Base-by-base conservation (phyloP, 2,888 invertebrate species). In the Mythimna impura region DNA sequence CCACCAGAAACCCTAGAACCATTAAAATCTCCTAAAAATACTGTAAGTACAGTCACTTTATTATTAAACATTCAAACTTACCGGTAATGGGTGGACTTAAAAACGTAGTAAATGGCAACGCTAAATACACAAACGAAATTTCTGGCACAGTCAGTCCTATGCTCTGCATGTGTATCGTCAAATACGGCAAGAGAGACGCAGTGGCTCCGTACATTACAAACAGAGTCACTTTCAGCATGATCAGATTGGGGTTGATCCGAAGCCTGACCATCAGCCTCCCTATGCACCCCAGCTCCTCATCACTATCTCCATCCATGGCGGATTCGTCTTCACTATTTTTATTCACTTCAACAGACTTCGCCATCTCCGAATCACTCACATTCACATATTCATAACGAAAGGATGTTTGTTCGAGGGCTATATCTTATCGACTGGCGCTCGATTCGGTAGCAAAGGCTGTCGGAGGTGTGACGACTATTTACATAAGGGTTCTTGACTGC, bases 81-180 rank as follows among this genome's bases (percentile, higher is more conserved):
- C 97, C 98, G 91, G 98, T 98, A 66, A 98, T 96, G 25, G 98
- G 98, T 47, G 98, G 98, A 86, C 98, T 98, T 83, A 99, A 94
- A 91, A 99, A 98, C 9, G 98, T 98, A 9, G 98, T 98, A 87
- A 99, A 98, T 12, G 99, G 98, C 89, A 99, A 96, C 3, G 98
- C 97, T 87, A 98, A 97, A 94, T 98, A 99, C 86, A 99, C 98
- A 89, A 98, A 97, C 70, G 98, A 98, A 79, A 98, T 98, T 96
- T 99, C 98, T 87, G 98, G 98, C 83, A 98, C 97, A 63, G 98
- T 98, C 74, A 99, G 96, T 76, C 99, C 99, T 91, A 99, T 97
- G 89, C 98, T 97, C 94, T 98, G 98, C 99, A 99, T 99, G 95
- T 98, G 99, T 84, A 99, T 98, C 3, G 98, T 98, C 89, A 99